Conservation (phyloP, 2,797 vertebrate species). For the Catostomus latipinnis region DNA sequence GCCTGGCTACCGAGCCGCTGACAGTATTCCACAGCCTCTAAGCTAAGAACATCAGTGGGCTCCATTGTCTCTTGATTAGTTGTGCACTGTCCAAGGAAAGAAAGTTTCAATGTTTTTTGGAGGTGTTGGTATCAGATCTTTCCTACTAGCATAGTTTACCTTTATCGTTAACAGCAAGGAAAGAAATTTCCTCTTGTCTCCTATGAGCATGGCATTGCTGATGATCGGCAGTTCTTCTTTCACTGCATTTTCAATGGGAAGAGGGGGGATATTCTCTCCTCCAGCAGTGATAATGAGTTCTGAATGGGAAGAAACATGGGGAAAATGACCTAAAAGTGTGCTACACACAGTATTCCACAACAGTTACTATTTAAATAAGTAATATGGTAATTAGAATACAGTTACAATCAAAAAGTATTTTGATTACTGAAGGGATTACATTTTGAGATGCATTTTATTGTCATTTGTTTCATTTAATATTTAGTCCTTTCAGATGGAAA, state of each 20-base stretch:
- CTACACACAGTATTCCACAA: too few relatives aligned
- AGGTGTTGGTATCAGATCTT: not conserved
- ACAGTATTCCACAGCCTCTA: slow-evolving; percentile 83
- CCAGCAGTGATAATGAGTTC: slow-evolving; percentile 89
- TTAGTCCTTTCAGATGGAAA: too few relatives aligned
- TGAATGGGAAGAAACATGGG: slow-evolving; percentile 58
- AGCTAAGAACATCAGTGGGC: slow-evolving; percentile 80
- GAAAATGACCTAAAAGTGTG: too few relatives aligned
- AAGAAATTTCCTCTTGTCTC: slow-evolving; percentile 86
- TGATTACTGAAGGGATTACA: too few relatives aligned
- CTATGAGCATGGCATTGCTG: slow-evolving; percentile 86
- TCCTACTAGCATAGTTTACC: slow-evolving; percentile 66
- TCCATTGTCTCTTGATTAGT: slow-evolving; percentile 82
- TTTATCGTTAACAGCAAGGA: slow-evolving; percentile 88
- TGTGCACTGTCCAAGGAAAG: slow-evolving; percentile 71
- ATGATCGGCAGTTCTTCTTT: slow-evolving; percentile 84
- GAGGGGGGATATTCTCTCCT: slow-evolving; percentile 85
- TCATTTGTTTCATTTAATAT: too few relatives aligned
- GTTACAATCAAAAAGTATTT: too few relatives aligned
- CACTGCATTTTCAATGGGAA: slow-evolving; percentile 85
- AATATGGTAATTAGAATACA: too few relatives aligned
- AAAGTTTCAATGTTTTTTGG: not conserved
- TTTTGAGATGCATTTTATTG: too few relatives aligned
- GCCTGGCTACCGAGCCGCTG: slow-evolving; percentile 81
- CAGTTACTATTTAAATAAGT: too few relatives aligned